Conservation (phyloP, 2,888 invertebrate species). For the Trachelus iudaicus region DNA sequence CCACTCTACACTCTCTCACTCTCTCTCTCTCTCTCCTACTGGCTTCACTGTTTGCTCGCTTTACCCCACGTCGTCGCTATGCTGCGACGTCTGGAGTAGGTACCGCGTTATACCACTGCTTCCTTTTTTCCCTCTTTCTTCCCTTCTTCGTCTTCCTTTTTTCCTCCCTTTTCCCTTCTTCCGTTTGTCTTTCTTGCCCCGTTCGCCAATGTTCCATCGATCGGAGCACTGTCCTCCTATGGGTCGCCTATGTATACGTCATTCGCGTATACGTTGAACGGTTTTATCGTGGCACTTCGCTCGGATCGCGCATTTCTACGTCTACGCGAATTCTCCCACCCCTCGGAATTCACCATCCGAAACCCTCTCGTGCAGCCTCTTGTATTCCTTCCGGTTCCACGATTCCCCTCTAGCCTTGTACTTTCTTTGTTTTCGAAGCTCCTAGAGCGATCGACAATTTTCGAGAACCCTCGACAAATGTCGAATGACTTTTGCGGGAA, state of each 20-base stretch:
- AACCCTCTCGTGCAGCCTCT: neutral
- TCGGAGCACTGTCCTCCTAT: slow-evolving; percentile 1
- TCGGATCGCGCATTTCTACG: neutral
- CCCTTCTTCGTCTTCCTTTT: slow-evolving; percentile 12
- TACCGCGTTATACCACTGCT: slow-evolving; percentile 9
- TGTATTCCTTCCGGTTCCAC: neutral
- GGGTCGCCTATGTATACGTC: neutral
- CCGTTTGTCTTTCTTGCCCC: slow-evolving; percentile 23
- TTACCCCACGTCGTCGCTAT: slow-evolving; percentile 15
- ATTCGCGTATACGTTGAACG: neutral
- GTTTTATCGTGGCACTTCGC: neutral
- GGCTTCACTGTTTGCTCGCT: slow-evolving; percentile 26
- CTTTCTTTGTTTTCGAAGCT: neutral
- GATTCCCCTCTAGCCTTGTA: neutral
- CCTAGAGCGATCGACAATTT: neutral
- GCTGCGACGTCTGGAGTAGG: slow-evolving; percentile 21
- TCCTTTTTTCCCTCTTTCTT: slow-evolving; percentile 12
- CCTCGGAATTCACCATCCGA: neutral
- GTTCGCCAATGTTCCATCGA: slow-evolving; percentile 24
- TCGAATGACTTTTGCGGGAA: neutral
- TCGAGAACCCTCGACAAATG: neutral
- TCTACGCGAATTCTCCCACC: neutral
- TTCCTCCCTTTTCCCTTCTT: slow-evolving; percentile 16
- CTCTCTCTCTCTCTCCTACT: neutral
- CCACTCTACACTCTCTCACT: slow-evolving; percentile 23